Percentiles rank a stretch among this genome's conserved stretches.
phyloP scores from a whole-genome alignment of 2,113 vertebrate species.

The Brachirus orientalis region DNA sequence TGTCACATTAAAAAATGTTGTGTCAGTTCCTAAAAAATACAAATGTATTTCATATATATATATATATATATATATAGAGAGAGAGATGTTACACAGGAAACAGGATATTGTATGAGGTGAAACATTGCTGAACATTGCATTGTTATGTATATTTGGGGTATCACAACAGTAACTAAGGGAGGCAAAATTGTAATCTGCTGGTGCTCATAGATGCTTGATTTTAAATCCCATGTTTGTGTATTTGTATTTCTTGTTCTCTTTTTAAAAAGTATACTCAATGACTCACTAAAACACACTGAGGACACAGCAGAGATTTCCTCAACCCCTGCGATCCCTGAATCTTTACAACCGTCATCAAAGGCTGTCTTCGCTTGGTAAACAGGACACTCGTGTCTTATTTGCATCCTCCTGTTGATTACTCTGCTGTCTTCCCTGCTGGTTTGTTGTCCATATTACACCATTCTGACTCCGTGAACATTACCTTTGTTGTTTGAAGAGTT shows the following conservation, averaged over 20 bases:
- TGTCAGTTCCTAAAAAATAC: too few relatives aligned
- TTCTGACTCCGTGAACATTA: background rate
- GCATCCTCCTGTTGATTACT: slow-evolving; percentile 38
- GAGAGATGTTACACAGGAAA: too few relatives aligned
- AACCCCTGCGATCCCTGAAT: slow-evolving; percentile 2
- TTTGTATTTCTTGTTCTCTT: background rate
- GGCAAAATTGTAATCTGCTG: too few relatives aligned
- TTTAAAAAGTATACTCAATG: background rate
- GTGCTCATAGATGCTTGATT: too few relatives aligned
- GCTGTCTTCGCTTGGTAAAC: slow-evolving; percentile 45
- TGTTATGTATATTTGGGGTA: too few relatives aligned
- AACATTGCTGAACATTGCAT: too few relatives aligned
- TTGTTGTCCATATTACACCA: slow-evolving; percentile 8
- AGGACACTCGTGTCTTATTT: slow-evolving; percentile 37
- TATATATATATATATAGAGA: too few relatives aligned
- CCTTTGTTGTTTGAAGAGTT: background rate
- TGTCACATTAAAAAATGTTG: too few relatives aligned
- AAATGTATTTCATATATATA: too few relatives aligned
- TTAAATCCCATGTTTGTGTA: background rate
- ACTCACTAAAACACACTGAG: slow-evolving; percentile 8
- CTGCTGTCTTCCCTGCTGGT: slow-evolving; percentile 4
- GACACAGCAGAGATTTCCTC: slow-evolving; percentile 33
- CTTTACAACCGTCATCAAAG: slow-evolving; percentile 46
- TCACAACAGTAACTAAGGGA: too few relatives aligned
- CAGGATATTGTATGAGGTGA: too few relatives aligned